Conservation (phyloP, 1,140 invertebrate species). For the Drosophila chauvacae region DNA sequence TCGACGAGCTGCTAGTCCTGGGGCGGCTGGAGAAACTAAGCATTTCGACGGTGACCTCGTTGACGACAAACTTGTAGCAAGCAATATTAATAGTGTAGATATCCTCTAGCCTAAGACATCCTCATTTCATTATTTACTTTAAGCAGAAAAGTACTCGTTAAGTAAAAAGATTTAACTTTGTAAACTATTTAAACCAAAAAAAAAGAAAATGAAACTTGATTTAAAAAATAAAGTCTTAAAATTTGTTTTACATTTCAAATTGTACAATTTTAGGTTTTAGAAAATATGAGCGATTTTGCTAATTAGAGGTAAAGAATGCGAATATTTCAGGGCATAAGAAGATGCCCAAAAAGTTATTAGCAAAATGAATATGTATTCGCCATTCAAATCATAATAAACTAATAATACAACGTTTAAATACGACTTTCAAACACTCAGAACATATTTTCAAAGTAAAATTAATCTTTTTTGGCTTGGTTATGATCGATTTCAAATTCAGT, state of each 20-base stretch:
- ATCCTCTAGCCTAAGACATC: slow-evolving; percentile 8
- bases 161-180: background rate
- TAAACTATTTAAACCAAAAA: background rate
- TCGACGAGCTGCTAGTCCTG: slow-evolving; percentile 66
- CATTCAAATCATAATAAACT: no score
- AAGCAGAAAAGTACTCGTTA: background rate
- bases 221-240: background rate
- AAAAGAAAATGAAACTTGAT: background rate
- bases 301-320: no score
- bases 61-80: slow-evolving; percentile 62
- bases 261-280: no score
- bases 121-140: background rate
- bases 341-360: no score
- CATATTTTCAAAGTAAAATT: no score
- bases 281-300: no score
- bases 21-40: slow-evolving; percentile 59
- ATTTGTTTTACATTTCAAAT: background rate
- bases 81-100: background rate
- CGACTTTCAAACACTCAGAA: no score
- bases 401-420: no score
- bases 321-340: no score
- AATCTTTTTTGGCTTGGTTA: no score
- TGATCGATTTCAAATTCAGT: no score
- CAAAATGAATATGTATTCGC: no score
- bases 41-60: slow-evolving; percentile 66